These are phyloP conservation scores for Calliphora vicina DNA, from an alignment of 1,140 invertebrate genomes.

Conservation along the genomic window DNA sequence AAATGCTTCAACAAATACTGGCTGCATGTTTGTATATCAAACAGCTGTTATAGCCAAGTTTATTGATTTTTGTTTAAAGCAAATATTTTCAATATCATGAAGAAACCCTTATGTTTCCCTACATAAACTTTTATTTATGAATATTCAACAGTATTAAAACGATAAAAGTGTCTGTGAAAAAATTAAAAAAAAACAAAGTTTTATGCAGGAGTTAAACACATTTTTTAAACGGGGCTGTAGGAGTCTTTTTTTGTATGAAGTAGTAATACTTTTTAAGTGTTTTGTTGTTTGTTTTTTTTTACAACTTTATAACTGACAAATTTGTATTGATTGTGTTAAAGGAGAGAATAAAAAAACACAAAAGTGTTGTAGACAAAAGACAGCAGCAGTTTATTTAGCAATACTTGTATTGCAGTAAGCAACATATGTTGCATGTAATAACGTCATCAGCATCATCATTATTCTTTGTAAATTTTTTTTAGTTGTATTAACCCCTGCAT, in stretches of 20 bases:
- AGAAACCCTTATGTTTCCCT: background rate
- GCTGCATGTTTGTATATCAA: background rate
- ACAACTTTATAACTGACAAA: background rate
- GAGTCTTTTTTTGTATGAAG: background rate
- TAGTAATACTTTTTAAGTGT: background rate
- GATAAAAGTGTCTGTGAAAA: background rate
- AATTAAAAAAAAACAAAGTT: background rate
- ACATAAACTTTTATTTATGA: background rate
- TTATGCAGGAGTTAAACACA: background rate
- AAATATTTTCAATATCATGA: background rate
- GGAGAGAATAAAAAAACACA: background rate
- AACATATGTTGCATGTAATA: background rate
- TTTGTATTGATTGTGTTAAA: background rate
- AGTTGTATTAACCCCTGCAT: background rate
- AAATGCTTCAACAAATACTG: background rate
- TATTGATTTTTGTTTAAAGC: background rate
- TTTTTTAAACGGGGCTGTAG: too few species aligned
- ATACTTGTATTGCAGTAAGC: background rate
- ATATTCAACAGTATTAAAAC: background rate
- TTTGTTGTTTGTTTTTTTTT: too few species aligned
- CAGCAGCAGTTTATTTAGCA: too few species aligned
- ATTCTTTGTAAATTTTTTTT: background rate
- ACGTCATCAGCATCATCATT: background rate
- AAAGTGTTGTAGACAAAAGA: slow-evolving; percentile 4
- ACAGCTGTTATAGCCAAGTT: slow-evolving; percentile 2